phyloP scores from a whole-genome alignment of 1,140 invertebrate genomes.

The Drosophila paulistorum region DNA sequence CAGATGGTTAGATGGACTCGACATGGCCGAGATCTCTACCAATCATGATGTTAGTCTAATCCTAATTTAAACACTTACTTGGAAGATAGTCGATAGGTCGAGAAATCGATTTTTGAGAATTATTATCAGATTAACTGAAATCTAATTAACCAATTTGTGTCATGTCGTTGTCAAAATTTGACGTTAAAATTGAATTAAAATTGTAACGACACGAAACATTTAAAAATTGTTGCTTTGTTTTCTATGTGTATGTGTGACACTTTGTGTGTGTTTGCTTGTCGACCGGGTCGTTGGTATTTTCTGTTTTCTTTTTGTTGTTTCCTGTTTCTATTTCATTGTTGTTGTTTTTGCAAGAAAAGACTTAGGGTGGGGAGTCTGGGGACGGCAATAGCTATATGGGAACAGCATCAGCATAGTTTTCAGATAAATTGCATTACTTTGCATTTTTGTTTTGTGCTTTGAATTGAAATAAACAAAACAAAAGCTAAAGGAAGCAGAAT shows the following conservation, averaged over 20 bases:
- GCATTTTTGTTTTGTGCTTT: conserved; percentile 60
- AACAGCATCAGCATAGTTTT: conserved; percentile 58
- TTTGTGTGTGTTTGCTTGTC: conserved; percentile 3
- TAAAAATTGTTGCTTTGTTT: conserved; percentile 28
- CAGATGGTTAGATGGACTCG: too few species aligned
- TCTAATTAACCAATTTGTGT: conserved; percentile 6
- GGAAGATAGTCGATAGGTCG: too few species aligned
- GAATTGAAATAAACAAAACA: conserved; percentile 55
- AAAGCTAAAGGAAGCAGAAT: conserved; percentile 16
- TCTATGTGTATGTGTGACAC: neutral
- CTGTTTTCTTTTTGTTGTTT: neutral
- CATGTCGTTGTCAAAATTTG: conserved; percentile 10
- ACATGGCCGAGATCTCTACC: too few species aligned
- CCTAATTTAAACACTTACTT: too few species aligned
- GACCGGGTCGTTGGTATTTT: neutral
- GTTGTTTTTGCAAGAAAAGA: conserved; percentile 7
- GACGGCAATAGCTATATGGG: conserved; percentile 6
- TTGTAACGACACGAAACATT: conserved; percentile 52
- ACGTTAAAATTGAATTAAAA: conserved; percentile 48
- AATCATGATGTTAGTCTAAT: too few species aligned
- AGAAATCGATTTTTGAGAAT: neutral
- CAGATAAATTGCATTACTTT: conserved; percentile 68
- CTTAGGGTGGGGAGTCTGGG: neutral
- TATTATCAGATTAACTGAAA: conserved; percentile 3
- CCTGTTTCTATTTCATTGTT: conserved; percentile 13